Evolutionary conservation across 2,888 invertebrate genomes (phyloP).

Genomic region (Epirrhoe alternata): DNA sequence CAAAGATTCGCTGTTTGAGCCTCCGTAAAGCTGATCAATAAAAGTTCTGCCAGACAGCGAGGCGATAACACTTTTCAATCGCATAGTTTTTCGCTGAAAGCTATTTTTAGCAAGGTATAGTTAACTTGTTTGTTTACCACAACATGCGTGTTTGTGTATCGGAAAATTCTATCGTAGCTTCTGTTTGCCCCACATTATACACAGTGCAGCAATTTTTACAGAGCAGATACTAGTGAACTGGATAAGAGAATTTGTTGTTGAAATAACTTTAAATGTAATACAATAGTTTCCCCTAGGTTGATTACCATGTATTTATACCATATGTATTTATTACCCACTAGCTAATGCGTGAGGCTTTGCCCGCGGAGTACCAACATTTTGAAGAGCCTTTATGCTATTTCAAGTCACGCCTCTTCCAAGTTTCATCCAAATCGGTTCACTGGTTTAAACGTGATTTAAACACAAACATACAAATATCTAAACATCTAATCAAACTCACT

Average conservation of each 20-base stretch:
- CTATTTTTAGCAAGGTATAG: constrained; percentile 1
- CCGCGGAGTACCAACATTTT: too few species aligned
- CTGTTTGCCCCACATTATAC: constrained; percentile 10
- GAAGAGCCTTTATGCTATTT: too few species aligned
- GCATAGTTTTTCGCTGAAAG: not conserved
- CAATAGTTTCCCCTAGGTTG: too few species aligned
- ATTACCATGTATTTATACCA: too few species aligned
- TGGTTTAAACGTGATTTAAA: too few species aligned
- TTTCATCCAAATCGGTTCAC: too few species aligned
- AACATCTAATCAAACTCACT: too few species aligned
- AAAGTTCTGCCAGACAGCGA: not conserved
- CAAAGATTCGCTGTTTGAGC: too few species aligned
- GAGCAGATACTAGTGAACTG: constrained; percentile 5
- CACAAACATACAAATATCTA: too few species aligned
- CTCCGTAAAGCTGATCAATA: not conserved
- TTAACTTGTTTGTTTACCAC: constrained; percentile 26
- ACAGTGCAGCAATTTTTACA: constrained; percentile 5
- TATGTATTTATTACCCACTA: too few species aligned
- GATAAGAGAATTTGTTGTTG: constrained; percentile 1
- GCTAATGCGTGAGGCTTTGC: too few species aligned
- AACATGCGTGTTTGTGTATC: constrained; percentile 18
- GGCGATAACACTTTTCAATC: not conserved
- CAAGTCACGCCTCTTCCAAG: too few species aligned
- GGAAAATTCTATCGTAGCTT: constrained; percentile 15
- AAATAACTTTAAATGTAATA: constrained; percentile 18